Base-by-base conservation (phyloP, 1,140 invertebrate genomes). In the Drosophila saltans region DNA sequence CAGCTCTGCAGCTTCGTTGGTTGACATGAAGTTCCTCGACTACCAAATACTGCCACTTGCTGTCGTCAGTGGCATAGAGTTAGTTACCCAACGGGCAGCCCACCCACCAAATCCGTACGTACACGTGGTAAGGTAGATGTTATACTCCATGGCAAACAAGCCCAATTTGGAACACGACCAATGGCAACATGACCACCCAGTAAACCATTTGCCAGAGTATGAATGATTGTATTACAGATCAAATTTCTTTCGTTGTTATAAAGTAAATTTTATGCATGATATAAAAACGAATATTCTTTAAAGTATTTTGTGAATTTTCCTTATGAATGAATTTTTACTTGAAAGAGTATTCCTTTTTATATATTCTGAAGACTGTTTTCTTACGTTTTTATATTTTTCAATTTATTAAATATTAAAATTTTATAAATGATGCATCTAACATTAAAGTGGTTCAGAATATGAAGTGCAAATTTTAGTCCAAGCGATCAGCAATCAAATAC, bases 11-110 rank as follows among this genome's bases (percentile, higher is more conserved):
- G 70, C 80, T 75, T 62, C 75, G 75, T 89, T 66, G 80, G 77
- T 80, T 78, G 78, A 68, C 68, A 62, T 72, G 74, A 65, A 56
- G 55, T 57, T 68, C 33, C 66, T 67, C 43, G 56, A 41, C 73
- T 81, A 66, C 84, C 80, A 89, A 70, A 76, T 81, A 67, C 72
- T 82, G 75, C 67, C 68, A 80, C 73, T 78, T 86, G 66, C 82
- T 77, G 76, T 76, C 69, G 45, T 65, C 68, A 60, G 73, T 66
- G 48, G 33, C 72, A 67, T 8, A 21, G n/a, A 41, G 41, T 58
- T 52, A 75, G 70, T 62, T 73, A 72, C 69, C 67, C 75, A 66
- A 43, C 56, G 65, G 55, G 75, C 60, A 66, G 33, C 30, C 8
- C 62, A 72, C 52, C 70, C 65, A 52, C 9, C 24, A 36, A 36